These are phyloP conservation scores for Dendrolimus houi DNA, from an alignment of 2,888 invertebrate genomes.

Conservation along the genomic window DNA sequence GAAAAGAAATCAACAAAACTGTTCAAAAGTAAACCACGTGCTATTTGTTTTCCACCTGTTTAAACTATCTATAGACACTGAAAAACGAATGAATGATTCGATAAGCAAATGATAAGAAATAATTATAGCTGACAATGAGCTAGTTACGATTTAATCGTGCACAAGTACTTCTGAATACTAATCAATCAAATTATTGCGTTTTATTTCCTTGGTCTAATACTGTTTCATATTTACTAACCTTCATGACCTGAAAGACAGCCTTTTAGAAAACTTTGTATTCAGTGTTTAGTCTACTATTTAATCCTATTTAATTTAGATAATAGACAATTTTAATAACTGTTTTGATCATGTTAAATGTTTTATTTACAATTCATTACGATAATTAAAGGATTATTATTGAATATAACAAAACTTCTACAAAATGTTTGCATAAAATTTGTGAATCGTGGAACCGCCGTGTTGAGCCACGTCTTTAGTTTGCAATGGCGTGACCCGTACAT, in stretches of 20 bases:
- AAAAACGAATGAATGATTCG: background rate
- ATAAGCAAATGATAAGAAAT: background rate
- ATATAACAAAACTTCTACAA: too few relatives aligned
- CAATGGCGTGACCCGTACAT: constrained; percentile 33
- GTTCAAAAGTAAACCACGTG: constrained; percentile 29
- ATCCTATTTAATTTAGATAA: too few relatives aligned
- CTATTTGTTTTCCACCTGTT: constrained; percentile 25
- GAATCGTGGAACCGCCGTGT: constrained; percentile 11
- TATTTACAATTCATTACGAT: too few relatives aligned
- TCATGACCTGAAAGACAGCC: too few relatives aligned
- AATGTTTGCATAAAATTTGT: background rate
- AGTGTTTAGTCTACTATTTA: too few relatives aligned
- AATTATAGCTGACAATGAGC: background rate
- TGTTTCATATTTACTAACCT: too few relatives aligned
- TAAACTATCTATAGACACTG: constrained; percentile 16
- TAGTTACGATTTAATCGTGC: background rate
- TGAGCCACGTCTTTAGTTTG: constrained; percentile 12
- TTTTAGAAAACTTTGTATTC: too few relatives aligned
- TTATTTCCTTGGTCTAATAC: background rate
- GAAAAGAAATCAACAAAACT: constrained; percentile 24
- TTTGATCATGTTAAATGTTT: too few relatives aligned
- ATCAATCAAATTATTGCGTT: background rate
- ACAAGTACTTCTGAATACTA: background rate
- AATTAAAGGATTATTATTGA: too few relatives aligned
- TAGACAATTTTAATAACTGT: too few relatives aligned